Evolutionary conservation across 30 jellyfish, hydroid and myxozoan species (phyloP).

Genomic region (Cassiopea xamachana): DNA sequence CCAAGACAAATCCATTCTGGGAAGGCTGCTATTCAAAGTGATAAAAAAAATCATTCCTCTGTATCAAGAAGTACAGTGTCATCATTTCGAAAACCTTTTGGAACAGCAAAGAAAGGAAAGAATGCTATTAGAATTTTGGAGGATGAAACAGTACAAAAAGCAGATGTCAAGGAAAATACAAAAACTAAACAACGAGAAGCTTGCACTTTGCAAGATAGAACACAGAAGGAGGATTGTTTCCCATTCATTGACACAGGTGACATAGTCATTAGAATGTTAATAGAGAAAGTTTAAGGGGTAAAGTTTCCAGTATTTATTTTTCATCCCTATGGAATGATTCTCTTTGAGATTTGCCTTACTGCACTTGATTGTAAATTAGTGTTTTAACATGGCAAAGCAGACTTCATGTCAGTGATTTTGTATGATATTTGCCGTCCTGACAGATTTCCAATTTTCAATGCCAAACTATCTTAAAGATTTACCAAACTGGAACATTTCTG

Average conservation of each 20-base stretch:
- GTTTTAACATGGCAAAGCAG: background rate
- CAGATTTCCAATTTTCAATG: constrained; percentile 34
- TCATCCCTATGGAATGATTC: background rate
- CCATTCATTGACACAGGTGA: constrained; percentile 36
- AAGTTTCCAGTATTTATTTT: background rate
- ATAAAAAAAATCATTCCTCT: constrained; percentile 15
- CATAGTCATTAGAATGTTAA: background rate
- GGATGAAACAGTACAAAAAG: background rate
- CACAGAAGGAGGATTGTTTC: constrained; percentile 28
- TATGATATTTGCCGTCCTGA: background rate
- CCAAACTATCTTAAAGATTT: constrained; percentile 40
- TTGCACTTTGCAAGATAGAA: background rate
- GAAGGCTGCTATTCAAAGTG: constrained; percentile 30
- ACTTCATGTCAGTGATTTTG: background rate
- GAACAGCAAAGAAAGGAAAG: constrained; percentile 31
- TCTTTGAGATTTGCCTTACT: background rate
- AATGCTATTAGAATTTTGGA: constrained; percentile 20
- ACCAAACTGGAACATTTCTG: background rate
- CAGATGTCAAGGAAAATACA: background rate
- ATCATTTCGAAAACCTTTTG: constrained; percentile 36
- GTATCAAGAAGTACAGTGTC: background rate
- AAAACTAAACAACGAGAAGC: background rate
- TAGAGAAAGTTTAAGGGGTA: background rate
- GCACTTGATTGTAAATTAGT: background rate
- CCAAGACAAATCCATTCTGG: constrained; percentile 16